phyloP scores from a whole-genome alignment of 2,888 invertebrate genomes.

The Cabera pusaria region DNA sequence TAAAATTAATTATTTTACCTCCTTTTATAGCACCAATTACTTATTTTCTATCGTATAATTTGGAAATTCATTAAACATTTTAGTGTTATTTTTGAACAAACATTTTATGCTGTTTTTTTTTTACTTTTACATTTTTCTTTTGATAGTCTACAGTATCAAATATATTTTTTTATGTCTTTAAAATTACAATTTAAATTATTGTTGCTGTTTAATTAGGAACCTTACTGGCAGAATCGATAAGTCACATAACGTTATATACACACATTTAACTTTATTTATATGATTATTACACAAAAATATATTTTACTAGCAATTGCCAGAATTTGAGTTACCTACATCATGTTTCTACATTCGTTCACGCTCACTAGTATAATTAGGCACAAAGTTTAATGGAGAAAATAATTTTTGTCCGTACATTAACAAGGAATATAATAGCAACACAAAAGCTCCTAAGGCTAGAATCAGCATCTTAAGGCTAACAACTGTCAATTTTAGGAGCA shows the following conservation, averaged over 20 bases:
- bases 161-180: not conserved
- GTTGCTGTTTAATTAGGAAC: conserved; percentile 19
- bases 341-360: conserved; percentile 12
- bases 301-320: conserved; percentile 14
- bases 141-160: conserved; percentile 4
- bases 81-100: conserved; percentile 10
- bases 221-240: conserved; percentile 18
- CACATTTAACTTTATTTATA: conserved; percentile 12
- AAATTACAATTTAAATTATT: conserved; percentile 3
- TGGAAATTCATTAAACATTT: too few species aligned
- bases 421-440: too few species aligned
- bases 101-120: conserved; percentile 7
- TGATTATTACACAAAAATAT: conserved; percentile 18
- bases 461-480: too few species aligned
- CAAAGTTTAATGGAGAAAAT: too few species aligned
- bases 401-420: too few species aligned
- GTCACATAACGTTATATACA: conserved; percentile 10
- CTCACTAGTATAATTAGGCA: too few species aligned
- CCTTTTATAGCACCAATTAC: conserved; percentile 58
- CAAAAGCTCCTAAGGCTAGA: too few species aligned
- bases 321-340: conserved; percentile 9
- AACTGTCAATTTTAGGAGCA: too few species aligned
- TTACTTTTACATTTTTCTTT: conserved; percentile 2
- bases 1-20: conserved; percentile 34
- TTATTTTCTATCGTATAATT: too few species aligned